A percentile compares a stretch with the other conserved stretches of the same genome.
Evolutionary conservation across 2,113 vertebrate genomes (phyloP).

Genomic region (Saccopteryx bilineata): DNA sequence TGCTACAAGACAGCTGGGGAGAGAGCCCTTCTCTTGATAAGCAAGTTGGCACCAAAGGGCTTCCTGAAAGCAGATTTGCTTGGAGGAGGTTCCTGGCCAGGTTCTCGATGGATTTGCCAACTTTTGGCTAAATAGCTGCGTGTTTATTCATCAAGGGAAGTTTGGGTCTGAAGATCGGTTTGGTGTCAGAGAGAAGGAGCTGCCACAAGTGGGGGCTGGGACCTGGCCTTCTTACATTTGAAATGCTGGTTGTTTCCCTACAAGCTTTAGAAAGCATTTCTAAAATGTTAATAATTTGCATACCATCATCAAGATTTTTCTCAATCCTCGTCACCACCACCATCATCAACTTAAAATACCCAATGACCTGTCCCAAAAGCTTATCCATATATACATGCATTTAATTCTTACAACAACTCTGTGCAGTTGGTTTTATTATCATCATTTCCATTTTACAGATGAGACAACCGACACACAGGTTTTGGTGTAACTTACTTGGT

Average conservation of each 20-base stretch:
- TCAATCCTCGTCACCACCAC: background rate
- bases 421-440: no score
- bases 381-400: no score
- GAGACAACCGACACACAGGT: background rate
- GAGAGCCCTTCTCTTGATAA: constrained; percentile 45
- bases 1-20: constrained; percentile 33
- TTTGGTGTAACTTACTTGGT: background rate
- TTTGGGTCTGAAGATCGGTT: constrained; percentile 40
- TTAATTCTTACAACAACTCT: background rate
- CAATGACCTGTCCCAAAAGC: background rate
- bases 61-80: constrained; percentile 57
- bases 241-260: background rate
- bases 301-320: background rate
- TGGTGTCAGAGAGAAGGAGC: constrained; percentile 13
- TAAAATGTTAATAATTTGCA: background rate
- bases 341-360: background rate
- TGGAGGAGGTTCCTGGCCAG: constrained; percentile 58
- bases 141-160: constrained; percentile 47
- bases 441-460: background rate
- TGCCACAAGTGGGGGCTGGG: background rate
- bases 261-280: background rate
- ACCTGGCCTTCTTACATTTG: background rate
- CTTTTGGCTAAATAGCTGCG: constrained; percentile 33
- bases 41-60: constrained; percentile 59
- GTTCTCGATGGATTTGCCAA: constrained; percentile 29